A percentile compares a stretch with the other conserved stretches of the same genome.
phyloP scores from a whole-genome alignment of 2,113 vertebrate species.

The Sinocyclocheilus anophthalmus region DNA sequence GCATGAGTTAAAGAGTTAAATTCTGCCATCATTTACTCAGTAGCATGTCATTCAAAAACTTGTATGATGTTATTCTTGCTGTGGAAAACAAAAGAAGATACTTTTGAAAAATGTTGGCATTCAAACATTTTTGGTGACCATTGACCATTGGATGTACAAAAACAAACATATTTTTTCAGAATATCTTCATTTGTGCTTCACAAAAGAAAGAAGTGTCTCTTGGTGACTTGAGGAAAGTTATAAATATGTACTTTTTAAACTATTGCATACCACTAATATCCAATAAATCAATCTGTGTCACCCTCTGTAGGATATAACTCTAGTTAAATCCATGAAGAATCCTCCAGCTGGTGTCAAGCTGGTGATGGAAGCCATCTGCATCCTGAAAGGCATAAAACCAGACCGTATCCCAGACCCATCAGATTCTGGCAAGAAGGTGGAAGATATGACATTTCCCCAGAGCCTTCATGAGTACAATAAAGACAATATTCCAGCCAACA shows the following conservation, averaged over 20 bases:
- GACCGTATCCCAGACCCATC: slow-evolving; percentile 86
- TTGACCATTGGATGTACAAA: not conserved
- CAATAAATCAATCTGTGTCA: not conserved
- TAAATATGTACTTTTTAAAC: not conserved
- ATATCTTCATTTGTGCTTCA: too few species aligned
- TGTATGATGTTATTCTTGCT: not conserved
- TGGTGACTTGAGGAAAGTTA: too few species aligned
- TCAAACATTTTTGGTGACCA: not conserved
- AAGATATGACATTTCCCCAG: slow-evolving; percentile 88
- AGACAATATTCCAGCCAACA: slow-evolving; percentile 83
- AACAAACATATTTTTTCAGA: too few species aligned
- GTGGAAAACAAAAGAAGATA: not conserved
- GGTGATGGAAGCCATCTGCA: slow-evolving; percentile 93
- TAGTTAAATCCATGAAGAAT: slow-evolving; percentile 92
- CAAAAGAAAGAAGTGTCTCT: too few species aligned
- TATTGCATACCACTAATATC: not conserved
- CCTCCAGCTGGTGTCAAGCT: slow-evolving; percentile 87
- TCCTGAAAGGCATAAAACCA: slow-evolving; percentile 89
- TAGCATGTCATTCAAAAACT: not conserved
- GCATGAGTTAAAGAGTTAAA: not conserved
- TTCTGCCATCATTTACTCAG: not conserved
- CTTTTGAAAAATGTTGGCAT: too few species aligned
- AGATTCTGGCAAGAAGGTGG: slow-evolving; percentile 84
- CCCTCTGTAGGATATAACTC: slow-evolving; percentile 83
- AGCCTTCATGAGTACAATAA: slow-evolving; percentile 90